A percentile compares a stretch with the other conserved stretches of the same genome.
These are phyloP conservation scores for Halcyon malimbica DNA, from an alignment of 2,113 vertebrate species.

Conservation along the genomic window DNA sequence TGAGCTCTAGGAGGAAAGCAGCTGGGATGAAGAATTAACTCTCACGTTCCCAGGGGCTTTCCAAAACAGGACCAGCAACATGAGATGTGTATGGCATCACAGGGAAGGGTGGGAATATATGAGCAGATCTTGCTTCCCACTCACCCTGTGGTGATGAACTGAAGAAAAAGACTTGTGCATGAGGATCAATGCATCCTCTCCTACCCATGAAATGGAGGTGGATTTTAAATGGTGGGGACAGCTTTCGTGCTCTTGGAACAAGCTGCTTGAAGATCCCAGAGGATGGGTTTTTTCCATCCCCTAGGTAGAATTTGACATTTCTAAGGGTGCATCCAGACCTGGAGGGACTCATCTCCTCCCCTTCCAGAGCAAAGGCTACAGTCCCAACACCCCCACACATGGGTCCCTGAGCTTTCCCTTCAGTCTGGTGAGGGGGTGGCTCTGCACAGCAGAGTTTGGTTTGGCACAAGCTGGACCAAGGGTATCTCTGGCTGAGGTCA, in stretches of 20 bases:
- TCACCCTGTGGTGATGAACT: fast-evolving
- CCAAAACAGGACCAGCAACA: not conserved
- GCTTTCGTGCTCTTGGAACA: not conserved
- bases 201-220: not conserved
- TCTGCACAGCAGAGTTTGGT: fast-evolving
- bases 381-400: fast-evolving
- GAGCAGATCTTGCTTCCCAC: not conserved
- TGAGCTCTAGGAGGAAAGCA: constrained; percentile 6
- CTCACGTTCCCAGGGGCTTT: not conserved
- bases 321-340: not conserved
- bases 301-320: not conserved
- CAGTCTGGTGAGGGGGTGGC: fast-evolving
- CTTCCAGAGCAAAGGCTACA: not conserved
- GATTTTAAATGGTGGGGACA: not conserved
- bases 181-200: not conserved
- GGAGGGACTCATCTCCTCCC: not conserved
- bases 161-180: fast-evolving
- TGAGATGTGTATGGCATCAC: fast-evolving
- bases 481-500: not conserved
- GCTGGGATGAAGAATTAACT: constrained; percentile 29
- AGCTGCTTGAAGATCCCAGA: not conserved
- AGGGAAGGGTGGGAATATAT: not conserved
- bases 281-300: not conserved
- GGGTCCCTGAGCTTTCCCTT: not conserved
- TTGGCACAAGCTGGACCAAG: not conserved